Conservation (phyloP, 2,888 invertebrate species). For the Brassicogethes aeneus region DNA sequence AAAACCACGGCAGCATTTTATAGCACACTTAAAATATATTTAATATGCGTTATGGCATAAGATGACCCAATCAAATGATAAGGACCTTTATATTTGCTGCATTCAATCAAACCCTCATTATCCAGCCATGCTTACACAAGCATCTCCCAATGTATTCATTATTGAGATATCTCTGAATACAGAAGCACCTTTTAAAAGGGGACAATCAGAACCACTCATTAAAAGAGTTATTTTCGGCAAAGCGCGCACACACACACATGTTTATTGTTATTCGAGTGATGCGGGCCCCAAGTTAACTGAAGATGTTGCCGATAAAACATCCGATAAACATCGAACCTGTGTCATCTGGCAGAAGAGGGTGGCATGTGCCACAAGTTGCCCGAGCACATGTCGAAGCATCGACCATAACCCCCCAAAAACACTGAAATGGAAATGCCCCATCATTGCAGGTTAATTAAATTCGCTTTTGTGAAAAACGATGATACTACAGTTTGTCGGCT, state of each 20-base stretch:
- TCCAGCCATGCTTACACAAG: no score
- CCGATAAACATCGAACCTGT: conserved; percentile 15
- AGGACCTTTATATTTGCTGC: no score
- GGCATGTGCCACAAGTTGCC: conserved; percentile 17
- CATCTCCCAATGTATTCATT: no score
- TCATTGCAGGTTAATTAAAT: conserved; percentile 21
- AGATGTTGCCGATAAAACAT: conserved; percentile 8
- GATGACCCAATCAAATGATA: no score
- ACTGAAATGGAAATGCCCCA: conserved; percentile 10
- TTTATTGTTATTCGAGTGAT: background rate
- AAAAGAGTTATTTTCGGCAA: background rate
- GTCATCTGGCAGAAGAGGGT: conserved; percentile 17
- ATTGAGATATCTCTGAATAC: no score
- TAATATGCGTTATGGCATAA: no score
- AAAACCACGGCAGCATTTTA: no score
- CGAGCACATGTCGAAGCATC: conserved; percentile 18
- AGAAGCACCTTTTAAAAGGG: no score
- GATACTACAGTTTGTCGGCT: no score
- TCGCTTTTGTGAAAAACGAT: background rate
- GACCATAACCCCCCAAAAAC: conserved; percentile 15
- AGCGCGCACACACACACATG: background rate
- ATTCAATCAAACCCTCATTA: no score
- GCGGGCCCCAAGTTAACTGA: background rate
- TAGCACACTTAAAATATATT: no score
- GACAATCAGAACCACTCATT: background rate